These are phyloP conservation scores for Zygogramma bicolorata DNA, from an alignment of 2,888 invertebrate genomes.

Conservation along the genomic window DNA sequence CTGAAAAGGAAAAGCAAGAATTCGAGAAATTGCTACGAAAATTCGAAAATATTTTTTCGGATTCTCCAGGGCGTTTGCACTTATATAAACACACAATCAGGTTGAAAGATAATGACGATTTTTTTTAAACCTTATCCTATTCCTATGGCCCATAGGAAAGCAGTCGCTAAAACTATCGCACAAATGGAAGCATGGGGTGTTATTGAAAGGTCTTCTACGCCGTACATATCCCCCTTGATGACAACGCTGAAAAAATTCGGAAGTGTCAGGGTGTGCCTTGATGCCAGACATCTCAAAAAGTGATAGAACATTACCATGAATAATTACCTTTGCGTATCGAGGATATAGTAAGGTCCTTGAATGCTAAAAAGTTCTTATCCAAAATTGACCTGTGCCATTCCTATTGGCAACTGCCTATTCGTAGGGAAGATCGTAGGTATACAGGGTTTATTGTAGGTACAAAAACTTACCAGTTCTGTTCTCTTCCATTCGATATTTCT, in stretches of 20 bases:
- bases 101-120: too few species aligned
- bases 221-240: slow-evolving; percentile 51
- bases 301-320: slow-evolving; percentile 51
- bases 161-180: background rate
- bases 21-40: too few species aligned
- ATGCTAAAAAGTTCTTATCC: background rate
- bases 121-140: too few species aligned
- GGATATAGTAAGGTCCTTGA: background rate
- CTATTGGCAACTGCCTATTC: slow-evolving; percentile 20
- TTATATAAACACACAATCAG: too few species aligned
- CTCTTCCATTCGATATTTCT: slow-evolving; percentile 4
- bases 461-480: slow-evolving; percentile 8
- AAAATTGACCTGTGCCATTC: background rate
- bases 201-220: slow-evolving; percentile 50
- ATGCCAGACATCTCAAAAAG: slow-evolving; percentile 51
- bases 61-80: too few species aligned
- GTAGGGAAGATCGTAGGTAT: slow-evolving; percentile 12
- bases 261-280: slow-evolving; percentile 49
- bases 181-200: slow-evolving; percentile 39
- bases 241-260: slow-evolving; percentile 51
- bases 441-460: slow-evolving; percentile 21
- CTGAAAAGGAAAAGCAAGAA: too few species aligned
- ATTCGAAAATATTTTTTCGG: too few species aligned
- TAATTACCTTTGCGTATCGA: slow-evolving; percentile 26
- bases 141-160: slow-evolving; percentile 6